These are phyloP conservation scores for Archivesica marissinica DNA, from an alignment of 1,140 invertebrate genomes.

Conservation along the genomic window DNA sequence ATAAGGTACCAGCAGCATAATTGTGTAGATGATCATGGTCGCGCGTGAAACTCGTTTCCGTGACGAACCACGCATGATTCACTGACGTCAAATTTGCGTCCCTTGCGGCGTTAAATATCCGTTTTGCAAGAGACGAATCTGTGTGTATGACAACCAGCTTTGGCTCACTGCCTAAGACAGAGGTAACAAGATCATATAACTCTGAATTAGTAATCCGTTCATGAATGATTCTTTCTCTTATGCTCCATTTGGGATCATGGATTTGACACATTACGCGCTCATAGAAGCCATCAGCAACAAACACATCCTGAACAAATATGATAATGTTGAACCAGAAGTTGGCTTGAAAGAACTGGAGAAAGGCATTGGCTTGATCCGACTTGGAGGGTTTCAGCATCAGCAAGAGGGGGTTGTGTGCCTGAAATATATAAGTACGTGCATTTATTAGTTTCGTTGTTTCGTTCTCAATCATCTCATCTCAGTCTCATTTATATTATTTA, in stretches of 20 bases:
- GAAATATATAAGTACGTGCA: constrained; percentile 56
- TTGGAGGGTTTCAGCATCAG: constrained; percentile 73
- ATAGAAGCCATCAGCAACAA: constrained; percentile 76
- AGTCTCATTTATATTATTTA: too few species aligned
- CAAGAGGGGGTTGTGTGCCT: constrained; percentile 73
- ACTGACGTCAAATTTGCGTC: constrained; percentile 59
- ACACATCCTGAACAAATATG: constrained; percentile 70
- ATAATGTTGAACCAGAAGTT: constrained; percentile 77
- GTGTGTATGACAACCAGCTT: constrained; percentile 76
- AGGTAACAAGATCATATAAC: constrained; percentile 61
- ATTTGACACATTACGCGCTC: constrained; percentile 62
- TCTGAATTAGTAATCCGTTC: constrained; percentile 34
- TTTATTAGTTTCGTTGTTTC: too few species aligned
- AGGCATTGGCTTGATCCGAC: constrained; percentile 72
- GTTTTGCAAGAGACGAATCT: constrained; percentile 64
- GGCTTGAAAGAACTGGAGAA: constrained; percentile 72
- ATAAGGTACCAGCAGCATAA: constrained; percentile 72
- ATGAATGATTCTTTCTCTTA: constrained; percentile 72
- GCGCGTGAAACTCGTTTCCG: constrained; percentile 75
- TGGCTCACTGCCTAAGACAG: constrained; percentile 66
- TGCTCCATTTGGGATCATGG: constrained; percentile 69
- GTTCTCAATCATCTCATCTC: too few species aligned
- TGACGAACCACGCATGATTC: constrained; percentile 77
- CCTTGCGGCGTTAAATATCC: constrained; percentile 69
- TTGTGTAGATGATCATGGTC: constrained; percentile 64